A percentile compares a stretch with the other conserved stretches of the same genome.
Conservation (phyloP, 23 tunicate species). For the Botrylloides violaceus region DNA sequence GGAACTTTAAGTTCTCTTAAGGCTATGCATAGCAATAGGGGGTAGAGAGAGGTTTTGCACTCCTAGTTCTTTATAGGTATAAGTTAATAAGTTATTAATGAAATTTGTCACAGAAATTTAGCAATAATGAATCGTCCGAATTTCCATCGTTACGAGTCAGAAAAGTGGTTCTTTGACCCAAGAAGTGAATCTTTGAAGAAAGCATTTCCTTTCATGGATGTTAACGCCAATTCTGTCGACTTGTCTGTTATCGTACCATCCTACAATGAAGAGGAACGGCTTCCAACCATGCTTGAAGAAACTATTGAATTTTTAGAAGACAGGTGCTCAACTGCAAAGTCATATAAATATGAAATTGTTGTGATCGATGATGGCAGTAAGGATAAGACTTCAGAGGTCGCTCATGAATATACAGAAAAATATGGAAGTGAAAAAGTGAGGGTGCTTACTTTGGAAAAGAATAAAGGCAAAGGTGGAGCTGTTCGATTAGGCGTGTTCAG, state of each 20-base stretch:
- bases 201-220: conserved; percentile 41
- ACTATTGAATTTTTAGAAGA: conserved; percentile 57
- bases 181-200: conserved; percentile 16
- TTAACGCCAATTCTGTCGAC: conserved; percentile 31
- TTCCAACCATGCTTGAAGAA: conserved; percentile 86
- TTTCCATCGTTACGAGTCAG: conserved; percentile 34
- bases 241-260: conserved; percentile 81
- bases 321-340: conserved; percentile 8
- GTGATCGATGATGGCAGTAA: conserved; percentile 95
- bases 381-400: conserved; percentile 75
- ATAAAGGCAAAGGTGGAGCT: conserved; percentile 95
- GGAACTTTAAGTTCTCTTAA: too few relatives aligned
- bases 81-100: too few relatives aligned
- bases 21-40: too few relatives aligned
- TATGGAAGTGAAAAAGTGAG: conserved; percentile 60
- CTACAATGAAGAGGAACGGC: conserved; percentile 77
- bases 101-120: too few relatives aligned
- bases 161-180: conserved; percentile 34
- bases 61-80: too few relatives aligned
- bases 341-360: conserved; percentile 62
- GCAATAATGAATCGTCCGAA: not conserved
- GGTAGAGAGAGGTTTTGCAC: too few relatives aligned
- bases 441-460: conserved; percentile 45
- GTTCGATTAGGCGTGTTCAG: conserved; percentile 76
- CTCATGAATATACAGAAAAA: conserved; percentile 29